Evolutionary conservation across 2,113 vertebrate genomes (phyloP).

Genomic region (Cichladusa arquata): DNA sequence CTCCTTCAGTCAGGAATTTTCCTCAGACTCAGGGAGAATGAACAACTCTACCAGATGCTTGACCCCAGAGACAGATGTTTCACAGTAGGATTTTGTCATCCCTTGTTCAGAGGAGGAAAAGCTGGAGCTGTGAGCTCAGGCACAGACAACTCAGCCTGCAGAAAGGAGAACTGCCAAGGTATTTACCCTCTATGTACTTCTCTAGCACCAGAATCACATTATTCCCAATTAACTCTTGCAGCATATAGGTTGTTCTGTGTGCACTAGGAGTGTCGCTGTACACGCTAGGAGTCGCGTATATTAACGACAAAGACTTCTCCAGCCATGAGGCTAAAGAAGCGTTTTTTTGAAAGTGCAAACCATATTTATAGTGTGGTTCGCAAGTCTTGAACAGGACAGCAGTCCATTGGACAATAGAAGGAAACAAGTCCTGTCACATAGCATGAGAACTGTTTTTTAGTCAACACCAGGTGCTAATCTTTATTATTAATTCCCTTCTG

Average conservation of each 20-base stretch:
- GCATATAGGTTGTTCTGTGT: neutral
- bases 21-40: neutral
- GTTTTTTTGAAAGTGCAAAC: no score
- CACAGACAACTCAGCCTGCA: neutral
- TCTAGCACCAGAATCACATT: rapidly evolving
- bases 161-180: neutral
- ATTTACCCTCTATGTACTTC: neutral
- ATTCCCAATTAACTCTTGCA: neutral
- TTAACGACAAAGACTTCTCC: no score
- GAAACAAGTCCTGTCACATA: no score
- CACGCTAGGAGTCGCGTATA: no score
- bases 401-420: no score
- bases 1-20: neutral
- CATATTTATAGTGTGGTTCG: no score
- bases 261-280: neutral
- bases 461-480: no score
- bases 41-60: neutral
- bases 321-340: no score
- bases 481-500: no score
- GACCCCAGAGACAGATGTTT: neutral
- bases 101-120: rapidly evolving
- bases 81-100: neutral
- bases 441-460: no score
- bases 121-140: neutral
- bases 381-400: no score